phyloP scores from a whole-genome alignment of 2,888 invertebrate genomes.

The Exocentrus adspersus region DNA sequence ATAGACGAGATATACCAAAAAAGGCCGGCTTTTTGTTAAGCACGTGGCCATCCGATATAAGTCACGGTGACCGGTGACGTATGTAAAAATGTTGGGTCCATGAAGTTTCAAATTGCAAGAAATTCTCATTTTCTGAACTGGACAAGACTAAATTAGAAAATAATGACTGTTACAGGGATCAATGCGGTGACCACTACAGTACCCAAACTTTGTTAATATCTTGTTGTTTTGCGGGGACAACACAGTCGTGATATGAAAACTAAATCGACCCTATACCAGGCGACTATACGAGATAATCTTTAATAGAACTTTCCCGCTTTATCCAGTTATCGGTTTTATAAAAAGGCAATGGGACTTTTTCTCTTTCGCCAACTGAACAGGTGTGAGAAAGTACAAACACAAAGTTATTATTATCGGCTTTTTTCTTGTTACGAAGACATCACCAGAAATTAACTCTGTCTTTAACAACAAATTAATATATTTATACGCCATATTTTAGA shows the following conservation, averaged over 20 bases:
- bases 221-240: slow-evolving; percentile 53
- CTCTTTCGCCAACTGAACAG: no score
- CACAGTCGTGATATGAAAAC: slow-evolving; percentile 54
- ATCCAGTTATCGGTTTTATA: slow-evolving; percentile 38
- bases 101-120: not conserved
- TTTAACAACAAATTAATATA: no score
- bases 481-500: no score
- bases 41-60: no score
- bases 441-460: no score
- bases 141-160: slow-evolving; percentile 38
- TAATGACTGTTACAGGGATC: slow-evolving; percentile 47
- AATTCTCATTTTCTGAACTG: not conserved
- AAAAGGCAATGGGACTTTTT: no score
- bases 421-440: no score
- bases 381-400: no score
- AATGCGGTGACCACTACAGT: slow-evolving; percentile 38
- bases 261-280: slow-evolving; percentile 42
- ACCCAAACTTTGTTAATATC: slow-evolving; percentile 57
- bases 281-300: slow-evolving; percentile 41
- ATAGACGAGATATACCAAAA: no score
- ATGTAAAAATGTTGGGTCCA: not conserved
- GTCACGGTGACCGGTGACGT: no score
- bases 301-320: slow-evolving; percentile 39
- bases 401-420: no score
- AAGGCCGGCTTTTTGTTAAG: no score